Conservation (phyloP, 2,113 vertebrate species). For the Platichthys flesus region DNA sequence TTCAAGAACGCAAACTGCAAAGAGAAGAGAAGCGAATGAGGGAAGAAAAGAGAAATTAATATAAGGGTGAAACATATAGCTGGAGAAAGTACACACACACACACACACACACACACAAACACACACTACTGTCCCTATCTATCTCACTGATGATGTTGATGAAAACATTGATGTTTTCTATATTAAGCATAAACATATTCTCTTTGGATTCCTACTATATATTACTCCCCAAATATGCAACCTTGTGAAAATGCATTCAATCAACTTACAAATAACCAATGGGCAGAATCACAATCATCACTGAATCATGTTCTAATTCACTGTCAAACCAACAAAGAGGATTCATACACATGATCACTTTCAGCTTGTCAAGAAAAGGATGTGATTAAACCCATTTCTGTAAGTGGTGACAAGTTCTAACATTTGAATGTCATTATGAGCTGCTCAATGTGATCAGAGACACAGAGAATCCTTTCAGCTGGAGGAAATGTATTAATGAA, state of each 20-base stretch:
- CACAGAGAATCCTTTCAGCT: constrained; percentile 30
- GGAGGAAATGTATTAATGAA: constrained; percentile 52
- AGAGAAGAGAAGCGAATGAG: constrained; percentile 3
- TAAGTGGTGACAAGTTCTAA: too few relatives aligned
- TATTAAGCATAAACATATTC: neutral
- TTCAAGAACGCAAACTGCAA: constrained; percentile 3
- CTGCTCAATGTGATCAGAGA: neutral
- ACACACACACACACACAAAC: constrained; percentile 3
- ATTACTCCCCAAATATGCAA: neutral
- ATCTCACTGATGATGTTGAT: neutral
- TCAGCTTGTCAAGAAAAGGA: neutral
- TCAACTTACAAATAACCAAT: neutral
- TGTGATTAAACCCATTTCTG: neutral
- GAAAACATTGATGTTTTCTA: neutral
- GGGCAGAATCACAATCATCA: neutral
- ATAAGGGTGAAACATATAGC: neutral
- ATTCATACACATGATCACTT: neutral
- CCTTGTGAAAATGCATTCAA: neutral
- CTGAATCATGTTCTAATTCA: neutral
- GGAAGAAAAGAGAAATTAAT: neutral
- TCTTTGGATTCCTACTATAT: neutral
- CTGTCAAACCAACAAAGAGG: neutral
- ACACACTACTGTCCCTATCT: neutral
- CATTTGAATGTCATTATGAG: too few relatives aligned
- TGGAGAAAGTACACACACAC: neutral